phyloP scores from a whole-genome alignment of 2,113 vertebrate species.

The Sebastes schlegelii region DNA sequence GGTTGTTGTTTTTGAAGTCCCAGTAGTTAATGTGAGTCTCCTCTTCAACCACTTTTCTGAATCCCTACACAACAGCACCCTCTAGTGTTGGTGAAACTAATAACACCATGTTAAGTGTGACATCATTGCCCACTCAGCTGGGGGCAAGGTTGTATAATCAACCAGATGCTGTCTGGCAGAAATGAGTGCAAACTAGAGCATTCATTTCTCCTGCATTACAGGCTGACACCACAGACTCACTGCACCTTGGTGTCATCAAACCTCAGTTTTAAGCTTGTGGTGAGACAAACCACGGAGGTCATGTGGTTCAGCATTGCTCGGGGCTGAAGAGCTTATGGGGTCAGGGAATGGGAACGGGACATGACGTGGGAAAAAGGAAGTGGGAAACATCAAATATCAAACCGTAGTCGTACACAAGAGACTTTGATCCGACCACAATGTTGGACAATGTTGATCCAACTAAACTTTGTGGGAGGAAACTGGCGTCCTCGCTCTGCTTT shows the following conservation, averaged over 20 bases:
- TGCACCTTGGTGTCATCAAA: slow-evolving; percentile 22
- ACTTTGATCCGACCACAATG: slow-evolving; percentile 56
- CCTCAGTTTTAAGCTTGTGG: slow-evolving; percentile 15
- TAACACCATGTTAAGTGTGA: slow-evolving; percentile 17
- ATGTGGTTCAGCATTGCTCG: neutral
- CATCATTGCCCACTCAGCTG: slow-evolving; percentile 34
- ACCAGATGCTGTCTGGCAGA: slow-evolving; percentile 18
- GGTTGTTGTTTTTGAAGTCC: neutral
- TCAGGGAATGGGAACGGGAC: slow-evolving; percentile 51
- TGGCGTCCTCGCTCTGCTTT: slow-evolving; percentile 21
- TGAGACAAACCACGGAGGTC: slow-evolving; percentile 38
- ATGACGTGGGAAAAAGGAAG: slow-evolving; percentile 71
- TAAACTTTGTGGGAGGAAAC: slow-evolving; percentile 28
- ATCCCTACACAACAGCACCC: slow-evolving; percentile 33
- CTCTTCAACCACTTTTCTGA: neutral
- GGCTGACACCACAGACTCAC: neutral
- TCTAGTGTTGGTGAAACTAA: slow-evolving; percentile 25
- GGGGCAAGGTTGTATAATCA: slow-evolving; percentile 13
- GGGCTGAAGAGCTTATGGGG: neutral
- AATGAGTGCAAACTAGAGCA: neutral
- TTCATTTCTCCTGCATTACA: neutral
- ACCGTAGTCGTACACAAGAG: slow-evolving; percentile 31
- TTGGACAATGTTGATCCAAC: slow-evolving; percentile 37
- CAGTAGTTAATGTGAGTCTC: neutral
- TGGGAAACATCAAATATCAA: slow-evolving; percentile 40